phyloP scores from a whole-genome alignment of 2,113 vertebrate genomes.

The Cyphomyrus discorhynchus region DNA sequence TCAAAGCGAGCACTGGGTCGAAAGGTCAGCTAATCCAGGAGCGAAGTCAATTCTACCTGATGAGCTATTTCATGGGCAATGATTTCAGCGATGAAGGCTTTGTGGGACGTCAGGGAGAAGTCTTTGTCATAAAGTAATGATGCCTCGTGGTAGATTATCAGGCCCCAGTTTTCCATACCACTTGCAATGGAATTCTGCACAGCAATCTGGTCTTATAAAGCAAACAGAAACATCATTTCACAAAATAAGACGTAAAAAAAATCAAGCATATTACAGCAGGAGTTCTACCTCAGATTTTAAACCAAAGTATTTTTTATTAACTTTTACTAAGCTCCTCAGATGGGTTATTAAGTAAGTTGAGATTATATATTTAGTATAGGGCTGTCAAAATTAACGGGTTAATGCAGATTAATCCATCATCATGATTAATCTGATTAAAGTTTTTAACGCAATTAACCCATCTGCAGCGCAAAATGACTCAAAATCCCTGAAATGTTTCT shows the following conservation, averaged over 20 bases:
- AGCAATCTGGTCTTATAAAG: slow-evolving; percentile 56
- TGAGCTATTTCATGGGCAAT: slow-evolving; percentile 63
- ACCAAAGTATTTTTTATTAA: not conserved
- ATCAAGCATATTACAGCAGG: not conserved
- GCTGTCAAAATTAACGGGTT: too few relatives aligned
- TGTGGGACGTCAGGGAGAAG: slow-evolving; percentile 41
- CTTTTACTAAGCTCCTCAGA: not conserved
- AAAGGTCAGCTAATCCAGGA: not conserved
- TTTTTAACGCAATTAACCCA: too few relatives aligned
- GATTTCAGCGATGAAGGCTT: slow-evolving; percentile 36
- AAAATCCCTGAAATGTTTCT: too few relatives aligned
- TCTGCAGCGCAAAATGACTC: too few relatives aligned
- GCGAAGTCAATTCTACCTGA: slow-evolving; percentile 46
- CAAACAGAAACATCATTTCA: not conserved
- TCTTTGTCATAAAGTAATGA: slow-evolving; percentile 48
- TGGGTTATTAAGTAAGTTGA: not conserved
- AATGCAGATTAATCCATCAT: too few relatives aligned
- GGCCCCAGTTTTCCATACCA: slow-evolving; percentile 67
- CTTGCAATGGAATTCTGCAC: slow-evolving; percentile 48
- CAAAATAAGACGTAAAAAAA: not conserved
- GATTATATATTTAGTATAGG: not conserved
- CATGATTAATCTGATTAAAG: too few relatives aligned
- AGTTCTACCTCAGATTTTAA: not conserved
- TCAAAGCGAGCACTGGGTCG: not conserved
- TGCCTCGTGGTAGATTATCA: slow-evolving; percentile 55